These are phyloP conservation scores for Clytia hemisphaerica DNA, from an alignment of 30 jellyfish, hydroid and myxozoan species.

Conservation along the genomic window DNA sequence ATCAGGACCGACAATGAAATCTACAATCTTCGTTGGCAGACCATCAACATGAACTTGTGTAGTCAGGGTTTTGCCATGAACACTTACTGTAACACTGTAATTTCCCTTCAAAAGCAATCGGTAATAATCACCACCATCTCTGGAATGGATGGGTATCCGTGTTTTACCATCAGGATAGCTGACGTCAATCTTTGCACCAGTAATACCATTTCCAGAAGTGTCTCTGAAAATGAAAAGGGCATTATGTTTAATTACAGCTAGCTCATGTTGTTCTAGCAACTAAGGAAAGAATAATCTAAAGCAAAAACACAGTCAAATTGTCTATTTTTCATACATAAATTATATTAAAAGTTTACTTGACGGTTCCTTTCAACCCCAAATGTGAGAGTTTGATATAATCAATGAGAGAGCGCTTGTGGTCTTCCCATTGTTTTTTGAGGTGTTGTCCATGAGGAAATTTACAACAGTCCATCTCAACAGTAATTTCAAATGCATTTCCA, in stretches of 20 bases:
- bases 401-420: constrained; percentile 48
- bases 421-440: constrained; percentile 67
- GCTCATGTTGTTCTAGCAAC: no score
- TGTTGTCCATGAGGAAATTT: constrained; percentile 56
- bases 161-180: constrained; percentile 6
- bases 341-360: constrained; percentile 43
- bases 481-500: constrained; percentile 84
- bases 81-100: constrained; percentile 62
- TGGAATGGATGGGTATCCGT: constrained; percentile 45
- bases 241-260: no score
- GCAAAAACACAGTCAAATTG: not conserved
- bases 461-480: constrained; percentile 96
- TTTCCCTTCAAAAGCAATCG: constrained; percentile 95
- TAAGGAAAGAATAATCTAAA: not conserved
- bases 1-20: constrained; percentile 60
- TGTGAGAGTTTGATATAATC: constrained; percentile 48
- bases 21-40: constrained; percentile 22
- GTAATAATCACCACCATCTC: constrained; percentile 76
- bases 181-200: constrained; percentile 66
- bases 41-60: constrained; percentile 21
- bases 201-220: constrained; percentile 53
- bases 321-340: not conserved
- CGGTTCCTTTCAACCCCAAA: constrained; percentile 87
- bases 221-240: constrained; percentile 30
- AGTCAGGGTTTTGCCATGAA: constrained; percentile 45